Conservation (phyloP, 2,888 invertebrate genomes). For the Megalurothrips usitatus region DNA sequence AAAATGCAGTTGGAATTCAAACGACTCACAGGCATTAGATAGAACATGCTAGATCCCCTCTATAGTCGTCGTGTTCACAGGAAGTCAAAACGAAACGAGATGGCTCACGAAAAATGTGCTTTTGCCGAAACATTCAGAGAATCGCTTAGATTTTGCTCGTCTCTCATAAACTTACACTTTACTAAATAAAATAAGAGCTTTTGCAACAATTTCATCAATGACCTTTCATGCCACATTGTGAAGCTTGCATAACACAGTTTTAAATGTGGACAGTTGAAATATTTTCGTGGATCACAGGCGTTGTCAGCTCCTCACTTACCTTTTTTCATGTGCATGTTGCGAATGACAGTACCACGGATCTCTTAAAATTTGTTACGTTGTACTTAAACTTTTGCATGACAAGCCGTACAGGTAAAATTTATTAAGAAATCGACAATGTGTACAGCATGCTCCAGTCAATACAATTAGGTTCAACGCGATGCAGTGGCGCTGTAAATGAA, state of each 20-base stretch:
- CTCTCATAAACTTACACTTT: neutral
- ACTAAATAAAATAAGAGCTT: neutral
- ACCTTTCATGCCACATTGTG: neutral
- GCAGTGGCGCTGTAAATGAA: neutral
- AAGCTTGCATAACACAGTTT: neutral
- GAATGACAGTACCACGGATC: constrained; percentile 12
- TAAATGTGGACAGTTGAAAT: neutral
- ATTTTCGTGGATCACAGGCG: neutral
- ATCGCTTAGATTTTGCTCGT: neutral
- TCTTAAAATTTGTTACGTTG: constrained; percentile 25
- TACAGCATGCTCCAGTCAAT: constrained; percentile 19
- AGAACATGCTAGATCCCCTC: constrained; percentile 5
- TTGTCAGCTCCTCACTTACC: neutral
- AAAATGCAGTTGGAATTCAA: constrained; percentile 4
- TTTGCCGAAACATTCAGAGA: neutral
- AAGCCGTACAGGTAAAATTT: neutral
- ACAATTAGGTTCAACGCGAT: constrained; percentile 12
- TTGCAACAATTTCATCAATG: neutral
- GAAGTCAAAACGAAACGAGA: neutral
- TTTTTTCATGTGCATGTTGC: neutral
- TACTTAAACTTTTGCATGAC: neutral
- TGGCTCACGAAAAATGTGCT: constrained; percentile 12
- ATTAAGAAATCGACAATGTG: neutral
- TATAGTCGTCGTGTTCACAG: neutral
- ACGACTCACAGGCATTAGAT: constrained; percentile 13